phyloP scores from a whole-genome alignment of 2,113 vertebrate species.

The Alethe castanea region DNA sequence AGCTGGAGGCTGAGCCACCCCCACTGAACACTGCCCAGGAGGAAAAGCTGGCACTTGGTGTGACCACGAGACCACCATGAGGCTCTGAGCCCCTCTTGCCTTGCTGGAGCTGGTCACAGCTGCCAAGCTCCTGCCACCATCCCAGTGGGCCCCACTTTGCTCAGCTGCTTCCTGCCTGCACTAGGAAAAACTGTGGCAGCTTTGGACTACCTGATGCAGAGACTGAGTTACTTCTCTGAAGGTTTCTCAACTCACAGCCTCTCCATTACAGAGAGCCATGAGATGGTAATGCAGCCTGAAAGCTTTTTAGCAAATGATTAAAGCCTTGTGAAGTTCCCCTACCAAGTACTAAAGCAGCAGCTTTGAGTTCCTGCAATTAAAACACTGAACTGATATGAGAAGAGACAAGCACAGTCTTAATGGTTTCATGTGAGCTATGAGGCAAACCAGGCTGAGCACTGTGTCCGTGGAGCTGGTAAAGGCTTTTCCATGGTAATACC shows the following conservation, averaged over 20 bases:
- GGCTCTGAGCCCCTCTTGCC: neutral
- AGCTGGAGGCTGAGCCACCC: neutral
- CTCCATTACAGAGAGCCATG: neutral
- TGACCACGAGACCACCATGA: rapidly evolving
- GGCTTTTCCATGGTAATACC: neutral
- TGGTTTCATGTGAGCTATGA: neutral
- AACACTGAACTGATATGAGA: neutral
- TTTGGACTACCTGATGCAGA: neutral
- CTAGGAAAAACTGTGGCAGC: neutral
- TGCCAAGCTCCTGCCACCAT: neutral
- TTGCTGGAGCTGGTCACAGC: neutral
- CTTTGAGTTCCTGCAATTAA: constrained; percentile 21
- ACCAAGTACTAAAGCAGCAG: neutral
- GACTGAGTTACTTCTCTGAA: neutral
- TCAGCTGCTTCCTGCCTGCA: neutral
- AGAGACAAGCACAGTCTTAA: neutral
- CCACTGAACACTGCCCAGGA: neutral
- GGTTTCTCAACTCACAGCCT: neutral
- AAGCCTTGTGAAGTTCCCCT: neutral
- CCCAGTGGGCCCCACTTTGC: neutral
- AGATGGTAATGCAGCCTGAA: constrained; percentile 33
- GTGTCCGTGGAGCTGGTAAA: neutral
- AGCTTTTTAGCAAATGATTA: constrained; percentile 46
- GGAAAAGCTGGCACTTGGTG: neutral
- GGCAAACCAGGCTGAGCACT: neutral